Base-by-base conservation (phyloP, 1,140 invertebrate genomes). In the Tachypleus tridentatus region DNA sequence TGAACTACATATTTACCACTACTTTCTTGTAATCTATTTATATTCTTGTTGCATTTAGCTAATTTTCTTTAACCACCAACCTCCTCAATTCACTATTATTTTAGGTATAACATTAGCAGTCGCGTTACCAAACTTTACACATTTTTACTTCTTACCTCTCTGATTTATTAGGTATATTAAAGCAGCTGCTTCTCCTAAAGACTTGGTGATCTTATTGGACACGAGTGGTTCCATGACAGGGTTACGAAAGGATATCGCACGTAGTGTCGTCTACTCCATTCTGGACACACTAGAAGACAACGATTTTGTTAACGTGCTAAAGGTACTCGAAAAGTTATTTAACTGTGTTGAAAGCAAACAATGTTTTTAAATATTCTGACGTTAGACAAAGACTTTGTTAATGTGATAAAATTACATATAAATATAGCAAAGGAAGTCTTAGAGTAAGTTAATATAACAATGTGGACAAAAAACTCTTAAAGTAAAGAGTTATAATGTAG, bases 161-260 rank as follows among this genome's bases (percentile, higher is more conserved):
- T n/a, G 5, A 8, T 10, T 50, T 8, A 54, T 54, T 63, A 81
- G 80, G 79, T 99, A 96, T 76, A 95, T 98, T 67, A 88, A 97
- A 78, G 95, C 96, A 3, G 91, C 96, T 0, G 96, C 94, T 0
- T 95, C 93, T 70, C 93, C 94, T 7, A 99, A 99, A 78, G 95
- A 99, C 74, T 86, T 99, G 68, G 84, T 99, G 47, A 96, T 99
- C 66, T 78, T 99, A 48, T 81, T 99, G 56, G 97, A 99, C 75
- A 85, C 91, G 51, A 81, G 92, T 64, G 97, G 97, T n/a, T 98
- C 95, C 9, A 99, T 99, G 97, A 88, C 86, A 29, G 97, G 97
- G 5, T 84, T 92, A 53, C 81, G 93, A 68, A 85, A 88, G 73
- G 89, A 93, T 77, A 97, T 99, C 66, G 94, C 96, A 5, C 87